Evolutionary conservation across 2,113 vertebrate genomes (phyloP), one percentile per base, ranked within the genome.

Genomic region (Pyxicephalus adspersus): DNA sequence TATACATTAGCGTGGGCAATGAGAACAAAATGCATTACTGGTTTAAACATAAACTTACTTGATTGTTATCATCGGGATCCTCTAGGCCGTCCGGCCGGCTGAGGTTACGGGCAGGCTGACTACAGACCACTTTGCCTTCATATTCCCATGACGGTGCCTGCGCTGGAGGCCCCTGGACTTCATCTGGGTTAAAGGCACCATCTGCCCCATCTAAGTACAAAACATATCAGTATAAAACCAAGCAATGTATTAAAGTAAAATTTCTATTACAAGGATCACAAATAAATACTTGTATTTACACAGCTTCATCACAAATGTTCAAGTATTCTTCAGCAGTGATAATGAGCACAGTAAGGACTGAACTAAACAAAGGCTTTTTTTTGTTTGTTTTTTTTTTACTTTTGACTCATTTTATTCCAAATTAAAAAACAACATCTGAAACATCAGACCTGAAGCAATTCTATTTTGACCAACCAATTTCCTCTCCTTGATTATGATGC

Each of bases 101-200:
- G 64, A 94, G 94, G 83, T 98, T 98, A 83, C 97, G 95, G 65
- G 96, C 93, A 60, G 98, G 98, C 84, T 99, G 98, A 86, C 96
- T 98, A 81, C 96, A 97, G 83, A 99, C 98, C 5, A 99, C 98
- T 5, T 95, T 96, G 76, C 95, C 96, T 86, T 97, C 95, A 0
- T 91, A 80, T 57, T 88, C 90, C 98, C 96, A 98, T 38, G 95
- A 95, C 34, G 92, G 91, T 4, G 91, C 91, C 83, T 95, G 95
- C 70, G 92, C 90, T 28, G 96, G 96, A 83, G 96, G 96, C 82
- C 95, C 93, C 61, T 95, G 96, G 84, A 97, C 93, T 89, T 96
- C 95, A 87, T 98, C 96, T 86, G 95, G 94, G 70, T 94, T 95
- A 89, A 98, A 94, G 84, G 96, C 93, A 0, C 95, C 96, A 89